Conservation (phyloP, 2,888 invertebrate species). For the Gastrophysa polygoni region DNA sequence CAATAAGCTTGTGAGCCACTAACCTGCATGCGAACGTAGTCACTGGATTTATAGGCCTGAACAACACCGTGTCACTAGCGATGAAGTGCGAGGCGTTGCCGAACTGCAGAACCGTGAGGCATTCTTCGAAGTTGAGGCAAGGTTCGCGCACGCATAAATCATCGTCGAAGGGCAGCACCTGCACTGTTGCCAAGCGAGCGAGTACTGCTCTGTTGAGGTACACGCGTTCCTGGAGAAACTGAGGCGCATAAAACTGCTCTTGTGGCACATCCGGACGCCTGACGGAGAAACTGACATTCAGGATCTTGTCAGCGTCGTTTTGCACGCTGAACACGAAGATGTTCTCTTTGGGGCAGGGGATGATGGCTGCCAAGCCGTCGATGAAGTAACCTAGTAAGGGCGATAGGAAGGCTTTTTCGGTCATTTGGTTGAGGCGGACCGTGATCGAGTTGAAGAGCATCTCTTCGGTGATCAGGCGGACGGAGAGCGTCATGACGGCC, state of each 20-base stretch:
- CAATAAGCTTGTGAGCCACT: no score
- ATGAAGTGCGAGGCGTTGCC: conserved; percentile 92
- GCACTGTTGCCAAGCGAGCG: conserved; percentile 83
- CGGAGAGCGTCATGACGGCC: conserved; percentile 89
- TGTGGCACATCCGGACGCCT: conserved; percentile 78
- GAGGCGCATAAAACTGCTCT: conserved; percentile 83
- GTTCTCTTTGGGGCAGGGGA: conserved; percentile 90
- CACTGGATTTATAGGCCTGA: conserved; percentile 93
- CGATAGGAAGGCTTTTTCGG: conserved; percentile 88
- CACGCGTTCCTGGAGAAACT: conserved; percentile 91
- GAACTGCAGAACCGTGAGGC: conserved; percentile 88
- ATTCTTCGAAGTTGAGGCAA: conserved; percentile 92
- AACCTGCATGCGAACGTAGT: conserved; percentile 93
- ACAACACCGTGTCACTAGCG: conserved; percentile 85
- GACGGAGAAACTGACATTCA: conserved; percentile 95
- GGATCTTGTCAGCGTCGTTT: conserved; percentile 89
- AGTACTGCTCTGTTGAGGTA: conserved; percentile 89
- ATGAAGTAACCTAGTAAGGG: conserved; percentile 86
- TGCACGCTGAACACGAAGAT: conserved; percentile 91
- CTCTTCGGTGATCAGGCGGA: conserved; percentile 89
- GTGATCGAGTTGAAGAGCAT: conserved; percentile 96
- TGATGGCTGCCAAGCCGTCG: conserved; percentile 89
- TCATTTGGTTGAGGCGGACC: conserved; percentile 91
- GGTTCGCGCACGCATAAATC: conserved; percentile 95
- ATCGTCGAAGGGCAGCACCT: conserved; percentile 94